Conservation (phyloP, 2,888 invertebrate species). For the Dicranocentrus wangi region DNA sequence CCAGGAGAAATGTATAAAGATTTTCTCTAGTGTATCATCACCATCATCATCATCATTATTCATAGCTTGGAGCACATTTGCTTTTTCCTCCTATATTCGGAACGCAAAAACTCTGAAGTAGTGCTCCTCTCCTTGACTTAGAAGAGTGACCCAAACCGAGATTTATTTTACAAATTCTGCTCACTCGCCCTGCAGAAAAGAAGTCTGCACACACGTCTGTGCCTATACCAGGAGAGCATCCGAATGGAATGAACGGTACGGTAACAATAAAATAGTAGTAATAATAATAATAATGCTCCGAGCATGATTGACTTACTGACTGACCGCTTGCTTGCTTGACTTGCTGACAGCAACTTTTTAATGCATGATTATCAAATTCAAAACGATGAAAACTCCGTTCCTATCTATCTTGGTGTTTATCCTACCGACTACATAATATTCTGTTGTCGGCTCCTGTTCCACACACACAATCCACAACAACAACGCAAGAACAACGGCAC, state of each 20-base stretch:
- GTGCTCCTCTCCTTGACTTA: constrained; percentile 7
- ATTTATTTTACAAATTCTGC: constrained; percentile 49
- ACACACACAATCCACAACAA: neutral
- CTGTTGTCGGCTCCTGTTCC: constrained; percentile 16
- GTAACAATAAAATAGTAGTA: constrained; percentile 28
- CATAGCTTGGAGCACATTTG: constrained; percentile 33
- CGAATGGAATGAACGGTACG: constrained; percentile 25
- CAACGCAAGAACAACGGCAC: no score
- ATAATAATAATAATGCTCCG: constrained; percentile 39
- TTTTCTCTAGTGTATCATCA: constrained; percentile 17
- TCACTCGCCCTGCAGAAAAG: constrained; percentile 6
- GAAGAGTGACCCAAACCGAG: constrained; percentile 26
- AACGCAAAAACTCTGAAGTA: constrained; percentile 5
- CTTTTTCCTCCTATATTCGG: neutral
- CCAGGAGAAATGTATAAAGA: neutral
- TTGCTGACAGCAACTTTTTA: constrained; percentile 57
- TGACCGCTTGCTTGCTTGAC: constrained; percentile 26
- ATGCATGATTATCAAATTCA: constrained; percentile 42
- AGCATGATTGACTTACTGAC: constrained; percentile 30
- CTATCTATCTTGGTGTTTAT: no score
- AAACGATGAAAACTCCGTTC: constrained; percentile 21
- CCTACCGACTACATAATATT: no score
- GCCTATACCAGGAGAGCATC: no score
- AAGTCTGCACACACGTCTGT: neutral
- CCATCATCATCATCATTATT: constrained; percentile 49